Percentiles rank a stretch among this genome's conserved stretches.
These are phyloP conservation scores for Mustela nigripes DNA, from an alignment of 2,113 vertebrate species.

Conservation along the genomic window DNA sequence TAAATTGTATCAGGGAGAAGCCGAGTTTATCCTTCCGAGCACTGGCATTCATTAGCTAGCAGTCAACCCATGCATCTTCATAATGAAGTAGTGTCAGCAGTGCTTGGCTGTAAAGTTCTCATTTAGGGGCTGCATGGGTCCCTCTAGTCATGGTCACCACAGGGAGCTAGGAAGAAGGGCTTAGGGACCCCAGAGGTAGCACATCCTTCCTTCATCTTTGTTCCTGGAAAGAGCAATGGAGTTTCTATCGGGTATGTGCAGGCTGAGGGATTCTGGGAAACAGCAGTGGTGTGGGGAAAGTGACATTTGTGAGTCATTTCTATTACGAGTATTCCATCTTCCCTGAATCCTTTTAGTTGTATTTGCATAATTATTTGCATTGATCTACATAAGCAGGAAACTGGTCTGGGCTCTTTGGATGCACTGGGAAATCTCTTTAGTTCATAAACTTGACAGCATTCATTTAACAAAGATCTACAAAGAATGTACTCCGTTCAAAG, in stretches of 20 bases:
- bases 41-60: slow-evolving; percentile 88
- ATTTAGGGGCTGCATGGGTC: slow-evolving; percentile 78
- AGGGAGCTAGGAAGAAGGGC: neutral
- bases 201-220: slow-evolving; percentile 1
- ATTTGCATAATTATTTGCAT: slow-evolving; percentile 5
- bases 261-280: slow-evolving; percentile 64
- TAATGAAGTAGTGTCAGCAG: slow-evolving; percentile 85
- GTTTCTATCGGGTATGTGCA: neutral
- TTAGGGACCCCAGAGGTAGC: neutral
- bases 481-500: neutral
- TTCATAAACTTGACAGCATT: neutral
- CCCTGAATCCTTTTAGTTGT: slow-evolving; percentile 14
- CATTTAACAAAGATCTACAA: slow-evolving; percentile 21
- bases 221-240: slow-evolving; percentile 25
- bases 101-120: slow-evolving; percentile 82
- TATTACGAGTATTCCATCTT: neutral
- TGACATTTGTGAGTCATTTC: slow-evolving; percentile 39
- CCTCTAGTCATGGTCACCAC: slow-evolving; percentile 40
- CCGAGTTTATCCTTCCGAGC: slow-evolving; percentile 89
- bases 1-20: slow-evolving; percentile 90
- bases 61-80: slow-evolving; percentile 88
- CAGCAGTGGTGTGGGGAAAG: neutral
- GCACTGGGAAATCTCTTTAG: neutral
- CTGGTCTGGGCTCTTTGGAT: neutral
- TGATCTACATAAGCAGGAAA: neutral